Evolutionary conservation across 1,140 invertebrate species (phyloP).

Genomic region (Copidosoma floridanum): DNA sequence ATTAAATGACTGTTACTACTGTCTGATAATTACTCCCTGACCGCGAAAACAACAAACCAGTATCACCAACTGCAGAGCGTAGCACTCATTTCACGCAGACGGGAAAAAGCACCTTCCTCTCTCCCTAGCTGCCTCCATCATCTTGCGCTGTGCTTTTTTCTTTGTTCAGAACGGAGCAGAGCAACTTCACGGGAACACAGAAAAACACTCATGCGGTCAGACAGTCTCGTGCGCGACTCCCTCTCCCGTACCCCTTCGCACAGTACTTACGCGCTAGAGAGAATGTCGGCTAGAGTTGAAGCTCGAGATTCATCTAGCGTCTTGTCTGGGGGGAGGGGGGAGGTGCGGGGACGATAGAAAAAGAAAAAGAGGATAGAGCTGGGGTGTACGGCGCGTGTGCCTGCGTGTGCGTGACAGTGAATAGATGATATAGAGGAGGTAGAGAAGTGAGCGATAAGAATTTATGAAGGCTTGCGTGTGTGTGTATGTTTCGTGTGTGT

Average conservation of each 20-base stretch:
- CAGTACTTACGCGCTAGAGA: slow-evolving; percentile 37
- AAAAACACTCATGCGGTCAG: slow-evolving; percentile 35
- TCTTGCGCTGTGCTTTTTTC: too few species aligned
- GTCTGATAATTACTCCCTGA: too few species aligned
- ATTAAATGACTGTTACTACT: too few species aligned
- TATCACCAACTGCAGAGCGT: too few species aligned
- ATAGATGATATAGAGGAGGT: slow-evolving; percentile 4
- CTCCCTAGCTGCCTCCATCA: too few species aligned
- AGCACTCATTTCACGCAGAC: too few species aligned
- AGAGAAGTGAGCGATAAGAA: slow-evolving; percentile 11
- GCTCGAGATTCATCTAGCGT: slow-evolving; percentile 49
- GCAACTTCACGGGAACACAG: slow-evolving; percentile 39
- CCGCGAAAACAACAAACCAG: too few species aligned
- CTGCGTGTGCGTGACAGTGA: too few species aligned
- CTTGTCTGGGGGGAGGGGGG: slow-evolving; percentile 26
- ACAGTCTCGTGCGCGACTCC: neutral
- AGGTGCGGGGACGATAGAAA: slow-evolving; percentile 28
- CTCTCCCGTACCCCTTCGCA: slow-evolving; percentile 34
- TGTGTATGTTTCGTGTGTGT: slow-evolving; percentile 1
- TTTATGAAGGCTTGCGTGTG: slow-evolving; percentile 16
- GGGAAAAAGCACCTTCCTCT: too few species aligned
- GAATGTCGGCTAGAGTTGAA: slow-evolving; percentile 52
- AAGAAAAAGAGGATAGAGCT: slow-evolving; percentile 10
- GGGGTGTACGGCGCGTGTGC: neutral
- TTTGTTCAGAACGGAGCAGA: too few species aligned